Conservation (phyloP, 2,113 vertebrate species). For the Melanostigma gelatinosum region DNA sequence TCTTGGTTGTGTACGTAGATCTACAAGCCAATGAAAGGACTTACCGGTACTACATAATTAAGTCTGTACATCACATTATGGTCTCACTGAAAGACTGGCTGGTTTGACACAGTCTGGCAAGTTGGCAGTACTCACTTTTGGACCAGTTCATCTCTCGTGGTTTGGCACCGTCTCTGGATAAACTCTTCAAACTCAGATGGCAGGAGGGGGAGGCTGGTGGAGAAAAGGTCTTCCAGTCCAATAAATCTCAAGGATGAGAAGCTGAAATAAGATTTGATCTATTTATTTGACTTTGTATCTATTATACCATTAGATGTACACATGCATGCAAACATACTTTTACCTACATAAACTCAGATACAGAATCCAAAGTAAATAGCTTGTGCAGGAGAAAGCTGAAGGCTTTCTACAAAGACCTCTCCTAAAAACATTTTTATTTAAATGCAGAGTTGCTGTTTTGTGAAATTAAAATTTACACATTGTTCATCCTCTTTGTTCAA, state of each 20-base stretch:
- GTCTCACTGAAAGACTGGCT: slow-evolving; percentile 23
- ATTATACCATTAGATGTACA: neutral
- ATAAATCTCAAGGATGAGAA: slow-evolving; percentile 89
- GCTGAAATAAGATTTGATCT: slow-evolving; percentile 67
- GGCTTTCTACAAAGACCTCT: neutral
- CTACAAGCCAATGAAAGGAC: slow-evolving; percentile 4
- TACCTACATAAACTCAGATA: neutral
- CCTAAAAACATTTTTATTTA: neutral
- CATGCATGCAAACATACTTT: too few species aligned
- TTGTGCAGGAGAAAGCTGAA: neutral
- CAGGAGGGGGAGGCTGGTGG: slow-evolving; percentile 81
- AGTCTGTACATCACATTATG: slow-evolving; percentile 9
- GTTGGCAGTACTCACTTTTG: slow-evolving; percentile 80
- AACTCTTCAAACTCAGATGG: slow-evolving; percentile 82
- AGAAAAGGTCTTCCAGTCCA: slow-evolving; percentile 80
- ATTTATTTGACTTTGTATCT: neutral
- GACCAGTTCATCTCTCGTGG: slow-evolving; percentile 80
- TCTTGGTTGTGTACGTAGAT: slow-evolving; percentile 11
- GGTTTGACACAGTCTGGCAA: neutral
- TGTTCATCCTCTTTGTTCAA: neutral
- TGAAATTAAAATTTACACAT: neutral
- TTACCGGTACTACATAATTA: neutral
- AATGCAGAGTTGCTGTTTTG: neutral
- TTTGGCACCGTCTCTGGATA: slow-evolving; percentile 83
- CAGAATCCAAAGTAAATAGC: neutral